phyloP scores from a whole-genome alignment of 2,888 invertebrate species.

The Troilus luridus region DNA sequence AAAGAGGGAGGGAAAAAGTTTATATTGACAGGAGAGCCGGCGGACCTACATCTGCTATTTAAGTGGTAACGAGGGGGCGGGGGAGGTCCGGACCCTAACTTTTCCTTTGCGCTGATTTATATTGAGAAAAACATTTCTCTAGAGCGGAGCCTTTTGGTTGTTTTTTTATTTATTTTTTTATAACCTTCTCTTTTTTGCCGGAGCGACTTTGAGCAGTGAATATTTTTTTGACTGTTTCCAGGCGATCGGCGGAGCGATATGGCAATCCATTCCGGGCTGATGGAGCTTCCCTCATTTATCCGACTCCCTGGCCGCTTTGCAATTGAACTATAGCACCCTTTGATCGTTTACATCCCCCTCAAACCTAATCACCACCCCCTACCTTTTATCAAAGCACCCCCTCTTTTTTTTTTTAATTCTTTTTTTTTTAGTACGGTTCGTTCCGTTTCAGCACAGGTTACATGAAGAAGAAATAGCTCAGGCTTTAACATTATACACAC shows the following conservation, averaged over 20 bases:
- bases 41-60: constrained; percentile 52
- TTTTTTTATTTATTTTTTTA: constrained; percentile 7
- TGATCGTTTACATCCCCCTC: constrained; percentile 54
- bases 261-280: constrained; percentile 54
- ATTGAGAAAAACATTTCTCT: constrained; percentile 40
- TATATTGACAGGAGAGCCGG: constrained; percentile 15
- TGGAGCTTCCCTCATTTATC: constrained; percentile 48
- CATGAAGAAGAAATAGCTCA: not conserved
- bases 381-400: constrained; percentile 48
- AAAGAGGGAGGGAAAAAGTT: constrained; percentile 39
- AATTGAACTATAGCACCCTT: constrained; percentile 52
- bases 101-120: constrained; percentile 47
- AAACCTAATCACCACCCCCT: constrained; percentile 46
- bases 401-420: constrained; percentile 15
- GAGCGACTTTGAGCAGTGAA: constrained; percentile 26
- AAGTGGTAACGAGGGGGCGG: constrained; percentile 49
- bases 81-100: not conserved
- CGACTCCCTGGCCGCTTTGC: not conserved
- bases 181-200: constrained; percentile 1
- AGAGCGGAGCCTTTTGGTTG: not conserved
- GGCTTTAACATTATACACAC: too few relatives aligned
- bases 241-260: not conserved
- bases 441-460: constrained; percentile 12
- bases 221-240: constrained; percentile 48
- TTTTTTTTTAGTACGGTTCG: constrained; percentile 17